Evolutionary conservation across 1,140 invertebrate species (phyloP).

Genomic region (Yoshiicerus persimilis): DNA sequence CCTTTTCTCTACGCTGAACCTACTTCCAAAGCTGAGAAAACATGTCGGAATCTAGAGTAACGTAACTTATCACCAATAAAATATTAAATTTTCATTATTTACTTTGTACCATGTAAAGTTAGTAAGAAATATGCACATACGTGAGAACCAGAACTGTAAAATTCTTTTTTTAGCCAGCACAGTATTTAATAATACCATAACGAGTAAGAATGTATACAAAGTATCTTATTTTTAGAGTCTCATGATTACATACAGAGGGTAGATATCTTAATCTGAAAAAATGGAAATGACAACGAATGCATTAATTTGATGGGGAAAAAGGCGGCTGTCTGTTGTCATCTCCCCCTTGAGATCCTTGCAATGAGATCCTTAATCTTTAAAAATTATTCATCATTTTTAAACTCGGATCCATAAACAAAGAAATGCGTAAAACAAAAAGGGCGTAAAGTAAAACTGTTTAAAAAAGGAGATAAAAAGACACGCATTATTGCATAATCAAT

Average conservation of each 20-base stretch:
- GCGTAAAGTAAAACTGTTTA: background rate
- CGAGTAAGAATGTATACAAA: background rate
- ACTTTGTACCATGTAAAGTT: no score
- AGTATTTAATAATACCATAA: background rate
- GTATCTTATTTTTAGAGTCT: background rate
- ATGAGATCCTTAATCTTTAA: background rate
- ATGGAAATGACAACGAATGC: background rate
- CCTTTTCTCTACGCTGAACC: background rate
- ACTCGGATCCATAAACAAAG: background rate
- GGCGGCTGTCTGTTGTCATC: background rate
- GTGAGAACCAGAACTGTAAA: no score
- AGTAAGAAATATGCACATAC: no score
- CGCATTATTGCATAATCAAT: no score
- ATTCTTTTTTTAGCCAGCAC: no score
- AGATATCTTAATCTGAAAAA: background rate
- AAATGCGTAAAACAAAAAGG: background rate
- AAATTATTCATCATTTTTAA: slow-evolving; percentile 6
- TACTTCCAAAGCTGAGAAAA: no score
- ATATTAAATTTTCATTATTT: no score
- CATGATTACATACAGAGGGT: background rate
- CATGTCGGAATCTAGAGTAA: no score
- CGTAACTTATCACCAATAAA: no score
- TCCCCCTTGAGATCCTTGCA: background rate
- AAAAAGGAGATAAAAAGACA: no score
- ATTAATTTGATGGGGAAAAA: slow-evolving; percentile 12